A percentile compares a stretch with the other conserved stretches of the same genome.
phyloP scores from a whole-genome alignment of 2,113 vertebrate species.

The Phrynosoma platyrhinos region DNA sequence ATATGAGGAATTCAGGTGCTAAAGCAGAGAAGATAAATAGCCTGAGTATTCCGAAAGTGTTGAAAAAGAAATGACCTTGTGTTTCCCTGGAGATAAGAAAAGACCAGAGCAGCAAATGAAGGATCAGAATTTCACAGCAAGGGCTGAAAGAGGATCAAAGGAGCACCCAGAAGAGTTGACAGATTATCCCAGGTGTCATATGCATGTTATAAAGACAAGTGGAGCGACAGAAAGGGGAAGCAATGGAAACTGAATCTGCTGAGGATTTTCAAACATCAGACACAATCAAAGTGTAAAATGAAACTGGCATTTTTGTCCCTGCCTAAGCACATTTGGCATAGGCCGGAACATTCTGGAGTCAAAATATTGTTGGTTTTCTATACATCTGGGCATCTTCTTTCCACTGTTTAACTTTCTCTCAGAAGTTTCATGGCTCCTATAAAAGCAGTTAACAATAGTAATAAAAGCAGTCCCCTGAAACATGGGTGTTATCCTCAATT shows the following conservation, averaged over 20 bases:
- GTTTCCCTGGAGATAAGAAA: slow-evolving; percentile 19
- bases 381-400: not conserved
- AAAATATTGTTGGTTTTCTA: not conserved
- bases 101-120: slow-evolving; percentile 20
- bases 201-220: slow-evolving; percentile 22
- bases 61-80: slow-evolving; percentile 26
- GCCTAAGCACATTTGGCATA: slow-evolving; percentile 6
- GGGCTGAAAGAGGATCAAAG: slow-evolving; percentile 20
- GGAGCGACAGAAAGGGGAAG: not conserved
- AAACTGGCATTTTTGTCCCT: not conserved
- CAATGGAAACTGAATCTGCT: slow-evolving; percentile 9
- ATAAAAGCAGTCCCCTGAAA: no score
- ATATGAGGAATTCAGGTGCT: not conserved
- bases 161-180: not conserved
- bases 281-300: slow-evolving; percentile 14
- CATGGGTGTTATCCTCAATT: no score
- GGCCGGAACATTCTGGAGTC: not conserved
- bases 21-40: not conserved
- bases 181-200: slow-evolving; percentile 30
- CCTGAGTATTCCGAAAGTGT: not conserved
- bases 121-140: slow-evolving; percentile 15
- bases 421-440: not conserved
- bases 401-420: not conserved
- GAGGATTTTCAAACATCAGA: slow-evolving; percentile 12
- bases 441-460: no score